phyloP scores from a whole-genome alignment of 1,140 invertebrate species.

The Acyrthosiphon pisum region DNA sequence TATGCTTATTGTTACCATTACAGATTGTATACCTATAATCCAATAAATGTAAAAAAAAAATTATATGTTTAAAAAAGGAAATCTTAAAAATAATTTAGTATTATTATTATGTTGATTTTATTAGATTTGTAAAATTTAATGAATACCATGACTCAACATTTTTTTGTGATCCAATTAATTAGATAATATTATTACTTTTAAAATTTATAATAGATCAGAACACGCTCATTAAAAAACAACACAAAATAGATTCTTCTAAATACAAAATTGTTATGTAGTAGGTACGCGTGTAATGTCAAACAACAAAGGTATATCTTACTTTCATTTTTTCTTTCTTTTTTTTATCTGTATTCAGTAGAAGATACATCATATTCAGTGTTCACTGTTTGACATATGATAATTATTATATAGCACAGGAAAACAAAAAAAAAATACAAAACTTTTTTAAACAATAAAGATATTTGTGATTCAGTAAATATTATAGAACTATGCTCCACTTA shows the following conservation, averaged over 20 bases:
- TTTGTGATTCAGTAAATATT: background rate
- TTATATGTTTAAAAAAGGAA: background rate
- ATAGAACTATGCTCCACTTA: background rate
- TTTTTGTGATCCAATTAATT: background rate
- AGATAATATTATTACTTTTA: background rate
- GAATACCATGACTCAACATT: background rate
- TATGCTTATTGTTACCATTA: too few species aligned
- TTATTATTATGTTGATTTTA: background rate
- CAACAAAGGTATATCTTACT: background rate
- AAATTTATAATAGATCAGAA: background rate
- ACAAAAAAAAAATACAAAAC: background rate
- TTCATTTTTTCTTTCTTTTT: background rate
- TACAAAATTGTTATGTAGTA: background rate
- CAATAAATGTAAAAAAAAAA: background rate
- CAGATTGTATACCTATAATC: too few species aligned
- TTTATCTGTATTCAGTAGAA: too few species aligned
- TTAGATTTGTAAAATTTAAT: background rate
- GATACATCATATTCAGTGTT: background rate
- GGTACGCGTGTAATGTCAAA: background rate
- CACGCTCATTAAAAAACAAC: background rate
- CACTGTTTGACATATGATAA: background rate
- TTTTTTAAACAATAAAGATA: background rate
- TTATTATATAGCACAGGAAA: too few species aligned
- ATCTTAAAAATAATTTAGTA: background rate
- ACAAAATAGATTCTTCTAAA: background rate